Evolutionary conservation across 1,140 invertebrate species (phyloP).

Genomic region (Armadillidium nasatum): DNA sequence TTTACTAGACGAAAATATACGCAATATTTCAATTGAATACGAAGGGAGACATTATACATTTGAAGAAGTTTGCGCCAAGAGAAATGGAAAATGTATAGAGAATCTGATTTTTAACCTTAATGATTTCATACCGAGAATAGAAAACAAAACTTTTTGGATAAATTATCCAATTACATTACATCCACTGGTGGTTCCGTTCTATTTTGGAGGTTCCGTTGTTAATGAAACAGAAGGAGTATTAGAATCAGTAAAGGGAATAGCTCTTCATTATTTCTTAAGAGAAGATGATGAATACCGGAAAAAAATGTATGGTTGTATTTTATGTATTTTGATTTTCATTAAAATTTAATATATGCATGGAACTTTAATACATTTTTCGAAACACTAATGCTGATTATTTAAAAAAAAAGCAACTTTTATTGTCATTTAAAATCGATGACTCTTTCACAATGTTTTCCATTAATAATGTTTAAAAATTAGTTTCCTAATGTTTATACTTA

Average conservation of each 20-base stretch:
- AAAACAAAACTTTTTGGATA: constrained; percentile 66
- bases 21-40: constrained; percentile 64
- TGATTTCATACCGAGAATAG: constrained; percentile 71
- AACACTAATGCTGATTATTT: too few species aligned
- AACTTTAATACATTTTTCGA: too few species aligned
- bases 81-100: constrained; percentile 72
- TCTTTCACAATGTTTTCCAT: too few species aligned
- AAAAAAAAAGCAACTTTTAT: too few species aligned
- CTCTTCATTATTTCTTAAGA: constrained; percentile 78
- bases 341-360: too few species aligned
- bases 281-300: constrained; percentile 71
- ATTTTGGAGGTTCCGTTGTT: constrained; percentile 73
- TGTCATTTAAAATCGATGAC: too few species aligned
- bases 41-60: constrained; percentile 66
- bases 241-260: constrained; percentile 71
- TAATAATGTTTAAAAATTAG: too few species aligned
- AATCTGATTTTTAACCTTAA: constrained; percentile 81
- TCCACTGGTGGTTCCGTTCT: constrained; percentile 78
- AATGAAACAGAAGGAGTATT: constrained; percentile 64
- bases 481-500: too few species aligned
- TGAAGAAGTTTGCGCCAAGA: constrained; percentile 74
- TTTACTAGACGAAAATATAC: constrained; percentile 68
- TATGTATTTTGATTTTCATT: too few species aligned
- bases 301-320: constrained; percentile 65
- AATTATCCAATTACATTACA: constrained; percentile 84